Base-by-base conservation (phyloP, 2,113 vertebrate genomes). In the Quiscalus mexicanus region DNA sequence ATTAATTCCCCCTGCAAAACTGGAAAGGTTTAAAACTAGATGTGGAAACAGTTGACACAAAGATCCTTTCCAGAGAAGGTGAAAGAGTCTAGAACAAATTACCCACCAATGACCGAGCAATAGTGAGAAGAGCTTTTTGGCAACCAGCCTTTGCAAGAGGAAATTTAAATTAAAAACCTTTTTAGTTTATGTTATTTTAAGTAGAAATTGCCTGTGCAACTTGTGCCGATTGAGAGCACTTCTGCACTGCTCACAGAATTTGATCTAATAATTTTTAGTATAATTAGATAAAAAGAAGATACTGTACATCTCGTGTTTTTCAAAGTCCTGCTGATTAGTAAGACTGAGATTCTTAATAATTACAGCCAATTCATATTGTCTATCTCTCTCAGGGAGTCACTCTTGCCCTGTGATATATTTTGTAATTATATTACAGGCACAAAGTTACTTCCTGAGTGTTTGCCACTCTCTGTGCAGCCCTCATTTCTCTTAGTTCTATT, bases 111-210 rank as follows among this genome's bases (percentile, higher is more conserved):
- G 2, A 37, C 78, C 44, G 62, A 77, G 78, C 7, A 77, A 45
- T n/a, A 79, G 39, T 27, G 30, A 89, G 87, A 71, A 88, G 33
- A 88, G 47, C 2, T 69, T 91, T 94, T 91, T 95, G 84, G 91
- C 93, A 94, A 94, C 16, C 7, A 77, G 78, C 33, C 74, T 83
- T 77, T 67, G 30, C 30, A 77, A 93, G 67, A 81, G 13, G 42
- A 94, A 94, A 95, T 39, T 70, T 23, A 95, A 89, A 96, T 90
- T 56, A 49, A 81, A 91, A 94, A 84, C 18, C 71, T 67, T 77
- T 90, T 88, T 49, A 47, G 41, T 71, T 86, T 71, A 28, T 84
- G 30, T 74, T 21, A n/a, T 87, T 93, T 93, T 35, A 90, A 83
- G 70, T 59, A 69, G 64, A 90, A 64, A 47, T 85, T 83, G 24